Conservation (phyloP, 2,113 vertebrate species). For the Rhinolophus sinicus region DNA sequence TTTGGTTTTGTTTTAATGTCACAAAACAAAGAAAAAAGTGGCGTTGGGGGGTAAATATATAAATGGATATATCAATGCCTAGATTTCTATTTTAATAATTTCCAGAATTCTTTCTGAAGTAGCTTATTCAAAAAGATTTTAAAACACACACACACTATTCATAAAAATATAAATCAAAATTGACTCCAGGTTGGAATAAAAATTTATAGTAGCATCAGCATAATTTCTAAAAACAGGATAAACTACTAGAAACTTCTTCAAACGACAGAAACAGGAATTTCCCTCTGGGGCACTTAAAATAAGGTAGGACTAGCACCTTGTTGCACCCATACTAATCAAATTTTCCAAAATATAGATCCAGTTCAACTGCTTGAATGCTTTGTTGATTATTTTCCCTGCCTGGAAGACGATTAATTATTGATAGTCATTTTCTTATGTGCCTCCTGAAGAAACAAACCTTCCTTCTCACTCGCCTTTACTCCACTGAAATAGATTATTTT, state of each 20-base stretch:
- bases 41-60: background rate
- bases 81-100: conserved; percentile 19
- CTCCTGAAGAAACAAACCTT: conserved; percentile 37
- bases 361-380: background rate
- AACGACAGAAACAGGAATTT: background rate
- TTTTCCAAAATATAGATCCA: conserved; percentile 42
- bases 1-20: conserved; percentile 12
- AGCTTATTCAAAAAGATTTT: background rate
- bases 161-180: conserved; percentile 43
- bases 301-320: background rate
- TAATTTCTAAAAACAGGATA: conserved; percentile 9
- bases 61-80: background rate
- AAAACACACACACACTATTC: background rate
- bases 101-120: background rate
- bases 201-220: background rate
- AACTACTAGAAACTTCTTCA: conserved; percentile 45
- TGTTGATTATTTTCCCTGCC: background rate
- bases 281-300: conserved; percentile 14
- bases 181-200: background rate
- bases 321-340: background rate
- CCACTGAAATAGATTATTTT: background rate
- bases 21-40: background rate
- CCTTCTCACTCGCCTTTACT: background rate
- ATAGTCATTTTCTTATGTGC: background rate
- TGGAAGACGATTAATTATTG: conserved; percentile 53